Evolutionary conservation across 2,888 invertebrate genomes (phyloP), one percentile per base, ranked within the genome.

Genomic region (Epirrhoe alternata): DNA sequence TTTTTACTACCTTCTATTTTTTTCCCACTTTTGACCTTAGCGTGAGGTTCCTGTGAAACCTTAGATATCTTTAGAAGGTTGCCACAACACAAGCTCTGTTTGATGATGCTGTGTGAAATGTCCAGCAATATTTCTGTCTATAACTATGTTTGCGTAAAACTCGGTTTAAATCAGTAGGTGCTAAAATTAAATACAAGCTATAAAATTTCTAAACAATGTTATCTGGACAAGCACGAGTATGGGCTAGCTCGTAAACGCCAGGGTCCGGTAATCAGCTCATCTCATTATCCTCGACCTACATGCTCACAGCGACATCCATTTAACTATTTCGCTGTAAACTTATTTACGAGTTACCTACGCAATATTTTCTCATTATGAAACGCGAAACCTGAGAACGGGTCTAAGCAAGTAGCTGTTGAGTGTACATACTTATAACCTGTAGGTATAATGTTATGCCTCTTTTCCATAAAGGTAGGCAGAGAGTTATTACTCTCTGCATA

Each of bases 211-310:
- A 52, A 53, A 53, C 52, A 45, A 10, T 33, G 52, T 61, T 61
- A 61, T 61, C 60, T 60, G 31, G 31, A 4, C 42, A 52, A 51
- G 42, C 24, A 54, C n/a, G 14, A 17, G 42, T 56, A 51, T 50
- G 57, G 56, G 57, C 58, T 57, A 64, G 53, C 47, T 64, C 33
- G 57, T 51, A 57, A 57, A 57, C 47, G 57, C 50, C 42, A 17
- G 56, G 16, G 50, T 24, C 24, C 38, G 33, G 42, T 57, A 63
- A 63, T 63, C 51, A 33, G 10, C 45, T 63, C 52, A 57, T 63
- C 63, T 57, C 47, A 63, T 63, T 57, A 63, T 54, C 47, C 49
- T 12, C 52, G 49, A 33, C 16, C 54, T 54, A 54, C 47, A 24
- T 54, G 30, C 30, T 7, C 47, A 12, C 45, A 16, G 16, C 47